Percentiles rank a stretch among this genome's conserved stretches.
These are phyloP conservation scores for Mixornis gularis DNA, from an alignment of 2,113 vertebrate genomes.

Conservation along the genomic window DNA sequence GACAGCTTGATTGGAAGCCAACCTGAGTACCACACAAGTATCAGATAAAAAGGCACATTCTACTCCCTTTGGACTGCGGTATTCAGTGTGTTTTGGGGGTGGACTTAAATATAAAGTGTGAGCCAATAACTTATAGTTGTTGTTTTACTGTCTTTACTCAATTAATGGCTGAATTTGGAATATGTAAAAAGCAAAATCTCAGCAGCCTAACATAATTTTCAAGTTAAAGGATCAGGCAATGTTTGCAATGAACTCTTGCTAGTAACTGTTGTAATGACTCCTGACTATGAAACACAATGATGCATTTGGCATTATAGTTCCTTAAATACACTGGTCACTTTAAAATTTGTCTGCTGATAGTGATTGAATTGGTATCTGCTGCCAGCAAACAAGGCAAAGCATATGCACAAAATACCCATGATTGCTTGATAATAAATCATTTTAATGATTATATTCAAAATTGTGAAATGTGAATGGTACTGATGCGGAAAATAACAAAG, in stretches of 20 bases:
- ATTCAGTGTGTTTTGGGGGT: neutral
- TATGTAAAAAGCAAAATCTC: neutral
- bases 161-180: neutral
- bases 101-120: neutral
- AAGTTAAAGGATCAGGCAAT: neutral
- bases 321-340: conserved; percentile 29
- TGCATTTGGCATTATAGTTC: neutral
- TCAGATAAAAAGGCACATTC: neutral
- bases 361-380: conserved; percentile 35
- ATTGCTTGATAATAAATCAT: conserved; percentile 68
- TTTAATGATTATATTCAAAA: conserved; percentile 66
- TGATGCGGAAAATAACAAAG: conserved; percentile 62
- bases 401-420: conserved; percentile 54
- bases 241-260: neutral
- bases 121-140: neutral
- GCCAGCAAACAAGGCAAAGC: conserved; percentile 68
- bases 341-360: conserved; percentile 48
- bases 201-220: neutral
- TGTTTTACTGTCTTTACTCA: neutral
- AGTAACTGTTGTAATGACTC: neutral
- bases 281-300: neutral
- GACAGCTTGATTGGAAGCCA: neutral
- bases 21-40: neutral
- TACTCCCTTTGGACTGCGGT: neutral
- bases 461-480: conserved; percentile 56